A percentile compares a stretch with the other conserved stretches of the same genome.
Conservation (phyloP, 2,797 vertebrate species). For the Hemibagrus guttatus region DNA sequence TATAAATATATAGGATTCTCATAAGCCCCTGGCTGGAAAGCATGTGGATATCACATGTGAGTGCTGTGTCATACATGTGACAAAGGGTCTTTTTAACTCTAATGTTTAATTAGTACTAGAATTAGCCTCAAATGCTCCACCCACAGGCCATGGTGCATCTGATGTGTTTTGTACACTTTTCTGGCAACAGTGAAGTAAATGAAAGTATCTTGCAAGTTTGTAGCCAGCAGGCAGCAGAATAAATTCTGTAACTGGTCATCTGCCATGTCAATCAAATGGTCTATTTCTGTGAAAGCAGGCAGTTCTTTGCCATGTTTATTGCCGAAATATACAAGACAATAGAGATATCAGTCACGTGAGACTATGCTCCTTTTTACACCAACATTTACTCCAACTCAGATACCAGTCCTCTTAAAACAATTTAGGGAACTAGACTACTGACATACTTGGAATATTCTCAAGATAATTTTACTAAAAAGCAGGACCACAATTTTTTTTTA, state of each 20-base stretch:
- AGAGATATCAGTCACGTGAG: not conserved
- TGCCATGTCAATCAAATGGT: not conserved
- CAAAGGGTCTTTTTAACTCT: not conserved
- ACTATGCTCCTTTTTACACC: not conserved
- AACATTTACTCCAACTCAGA: no score
- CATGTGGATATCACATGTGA: not conserved
- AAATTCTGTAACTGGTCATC: not conserved
- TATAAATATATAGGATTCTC: not conserved
- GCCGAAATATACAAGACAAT: not conserved
- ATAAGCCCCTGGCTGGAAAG: not conserved
- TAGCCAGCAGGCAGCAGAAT: no score
- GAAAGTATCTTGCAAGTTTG: not conserved
- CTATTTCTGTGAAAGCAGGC: not conserved
- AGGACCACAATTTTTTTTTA: no score
- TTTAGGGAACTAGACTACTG: no score
- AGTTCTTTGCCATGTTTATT: not conserved
- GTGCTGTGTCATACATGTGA: not conserved
- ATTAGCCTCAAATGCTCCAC: not conserved
- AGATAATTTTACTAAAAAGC: not conserved
- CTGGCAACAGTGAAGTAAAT: not conserved
- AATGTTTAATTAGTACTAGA: not conserved
- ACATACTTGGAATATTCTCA: not conserved
- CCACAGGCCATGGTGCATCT: not conserved
- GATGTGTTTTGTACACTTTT: not conserved
- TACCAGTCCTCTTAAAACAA: not conserved